Percentiles rank a stretch among this genome's conserved stretches.
phyloP scores from a whole-genome alignment of 2,888 invertebrate genomes.

The Eupeodes latifasciatus region DNA sequence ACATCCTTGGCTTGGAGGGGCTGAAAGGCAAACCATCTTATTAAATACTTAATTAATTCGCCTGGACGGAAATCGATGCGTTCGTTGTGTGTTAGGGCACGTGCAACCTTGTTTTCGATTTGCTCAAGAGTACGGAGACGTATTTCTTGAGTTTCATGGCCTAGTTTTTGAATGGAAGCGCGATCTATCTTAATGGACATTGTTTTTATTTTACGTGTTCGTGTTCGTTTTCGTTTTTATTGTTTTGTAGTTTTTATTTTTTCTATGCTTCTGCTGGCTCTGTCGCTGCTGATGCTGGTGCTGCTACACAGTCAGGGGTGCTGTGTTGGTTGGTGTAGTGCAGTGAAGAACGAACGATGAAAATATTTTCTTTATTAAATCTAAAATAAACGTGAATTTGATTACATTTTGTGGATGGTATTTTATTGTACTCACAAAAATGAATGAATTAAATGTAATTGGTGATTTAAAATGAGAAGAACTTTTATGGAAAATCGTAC shows the following conservation, averaged over 20 bases:
- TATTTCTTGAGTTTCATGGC: conserved; percentile 81
- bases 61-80: conserved; percentile 80
- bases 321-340: conserved; percentile 18
- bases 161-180: conserved; percentile 79
- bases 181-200: conserved; percentile 78
- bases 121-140: conserved; percentile 81
- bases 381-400: neutral
- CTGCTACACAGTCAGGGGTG: conserved; percentile 19
- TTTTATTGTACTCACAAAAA: conserved; percentile 55
- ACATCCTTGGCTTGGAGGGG: conserved; percentile 79
- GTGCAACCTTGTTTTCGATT: conserved; percentile 80
- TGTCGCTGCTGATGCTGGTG: neutral
- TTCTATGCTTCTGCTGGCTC: too few relatives aligned
- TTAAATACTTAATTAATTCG: conserved; percentile 81
- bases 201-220: conserved; percentile 53
- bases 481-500: conserved; percentile 61
- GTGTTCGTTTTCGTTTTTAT: neutral
- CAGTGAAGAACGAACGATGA: conserved; percentile 2
- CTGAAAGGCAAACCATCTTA: conserved; percentile 82
- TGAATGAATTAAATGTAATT: conserved; percentile 52
- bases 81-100: conserved; percentile 79
- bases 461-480: conserved; percentile 46
- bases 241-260: neutral
- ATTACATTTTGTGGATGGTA: neutral
- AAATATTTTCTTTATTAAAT: conserved; percentile 38